Evolutionary conservation across 1,140 invertebrate species (phyloP).

Genomic region (Drosophila arizonae): DNA sequence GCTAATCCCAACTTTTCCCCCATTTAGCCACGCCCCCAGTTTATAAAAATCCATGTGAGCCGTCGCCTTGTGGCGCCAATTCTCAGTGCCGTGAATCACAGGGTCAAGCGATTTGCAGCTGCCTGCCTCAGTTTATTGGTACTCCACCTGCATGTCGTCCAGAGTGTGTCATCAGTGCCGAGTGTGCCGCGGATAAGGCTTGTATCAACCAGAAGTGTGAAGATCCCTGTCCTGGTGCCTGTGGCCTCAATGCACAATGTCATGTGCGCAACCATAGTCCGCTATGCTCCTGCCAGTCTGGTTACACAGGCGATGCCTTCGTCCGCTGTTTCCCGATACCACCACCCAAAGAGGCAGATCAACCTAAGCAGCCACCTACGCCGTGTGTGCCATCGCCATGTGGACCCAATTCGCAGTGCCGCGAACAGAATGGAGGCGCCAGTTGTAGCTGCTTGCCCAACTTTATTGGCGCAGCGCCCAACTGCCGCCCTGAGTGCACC

Average conservation of each 20-base stretch:
- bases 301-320: slow-evolving; percentile 92
- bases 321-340: slow-evolving; percentile 87
- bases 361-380: slow-evolving; percentile 85
- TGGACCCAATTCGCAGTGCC: slow-evolving; percentile 88
- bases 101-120: slow-evolving; percentile 91
- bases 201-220: slow-evolving; percentile 93
- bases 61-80: slow-evolving; percentile 88
- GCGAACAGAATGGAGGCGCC: slow-evolving; percentile 85
- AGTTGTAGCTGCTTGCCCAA: slow-evolving; percentile 88
- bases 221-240: slow-evolving; percentile 92
- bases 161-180: slow-evolving; percentile 92
- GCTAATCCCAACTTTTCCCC: slow-evolving; percentile 17
- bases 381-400: slow-evolving; percentile 90
- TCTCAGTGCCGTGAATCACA: slow-evolving; percentile 89
- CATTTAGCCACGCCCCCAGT: slow-evolving; percentile 82
- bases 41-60: slow-evolving; percentile 89
- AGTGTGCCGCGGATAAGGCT: slow-evolving; percentile 90
- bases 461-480: slow-evolving; percentile 88
- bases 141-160: slow-evolving; percentile 90
- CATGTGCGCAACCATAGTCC: slow-evolving; percentile 93
- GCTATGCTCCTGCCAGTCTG: slow-evolving; percentile 89
- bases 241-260: slow-evolving; percentile 91
- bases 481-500: slow-evolving; percentile 89
- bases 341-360: slow-evolving; percentile 83
- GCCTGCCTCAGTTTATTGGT: slow-evolving; percentile 89